phyloP scores from a whole-genome alignment of 2,797 vertebrate species.

The Thunnus albacares region DNA sequence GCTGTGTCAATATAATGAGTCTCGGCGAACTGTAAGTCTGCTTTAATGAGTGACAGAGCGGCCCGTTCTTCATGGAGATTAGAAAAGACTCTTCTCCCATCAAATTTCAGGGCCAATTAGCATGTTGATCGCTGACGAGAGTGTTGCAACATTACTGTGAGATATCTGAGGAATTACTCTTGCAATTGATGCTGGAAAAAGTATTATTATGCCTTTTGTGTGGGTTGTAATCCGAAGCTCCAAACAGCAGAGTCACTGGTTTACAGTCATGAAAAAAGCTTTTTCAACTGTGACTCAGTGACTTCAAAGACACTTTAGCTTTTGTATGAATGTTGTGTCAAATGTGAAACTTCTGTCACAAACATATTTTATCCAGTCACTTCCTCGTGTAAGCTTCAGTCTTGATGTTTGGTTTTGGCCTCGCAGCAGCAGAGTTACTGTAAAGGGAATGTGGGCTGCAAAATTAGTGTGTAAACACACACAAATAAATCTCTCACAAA shows the following conservation, averaged over 20 bases:
- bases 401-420: neutral
- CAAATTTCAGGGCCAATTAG: constrained; percentile 64
- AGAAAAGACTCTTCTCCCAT: constrained; percentile 54
- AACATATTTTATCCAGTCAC: neutral
- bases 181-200: constrained; percentile 19
- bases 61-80: constrained; percentile 46
- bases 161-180: constrained; percentile 37
- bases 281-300: neutral
- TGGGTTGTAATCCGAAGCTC: constrained; percentile 30
- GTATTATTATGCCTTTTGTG: constrained; percentile 25
- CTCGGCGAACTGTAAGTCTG: constrained; percentile 45
- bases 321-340: neutral
- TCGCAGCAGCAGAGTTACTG: constrained; percentile 1
- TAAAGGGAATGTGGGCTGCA: neutral
- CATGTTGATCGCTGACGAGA: constrained; percentile 57
- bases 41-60: constrained; percentile 71
- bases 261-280: neutral
- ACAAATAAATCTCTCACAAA: neutral
- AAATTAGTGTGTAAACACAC: constrained; percentile 3
- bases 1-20: constrained; percentile 67
- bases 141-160: constrained; percentile 23
- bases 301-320: constrained; percentile 24
- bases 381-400: neutral
- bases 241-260: constrained; percentile 20
- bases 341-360: neutral